Evolutionary conservation across 2,797 vertebrate genomes (phyloP), one percentile per base, ranked within the genome.

Genomic region (Myotis findleyi): DNA sequence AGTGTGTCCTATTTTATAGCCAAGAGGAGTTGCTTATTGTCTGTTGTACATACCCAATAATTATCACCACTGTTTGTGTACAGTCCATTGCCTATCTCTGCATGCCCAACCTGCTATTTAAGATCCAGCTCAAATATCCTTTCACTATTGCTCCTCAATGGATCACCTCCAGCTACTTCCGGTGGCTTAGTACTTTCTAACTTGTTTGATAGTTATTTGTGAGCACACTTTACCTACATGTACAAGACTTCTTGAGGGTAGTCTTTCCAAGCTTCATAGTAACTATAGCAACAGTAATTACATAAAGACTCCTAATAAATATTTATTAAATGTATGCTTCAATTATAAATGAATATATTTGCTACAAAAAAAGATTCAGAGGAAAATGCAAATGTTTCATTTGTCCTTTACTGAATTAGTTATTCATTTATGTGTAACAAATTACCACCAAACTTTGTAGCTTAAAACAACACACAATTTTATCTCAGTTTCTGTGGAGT

Each of bases 281-380:
- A 80, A 80, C 17, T 68, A 36, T 44, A 75, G 44, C 64, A 95
- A 77, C 7, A 89, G 12, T 33, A 86, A 44, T 88, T 73, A 64
- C 10, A 80, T 72, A 73, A 57, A 77, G 16, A 23, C 5, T 69
- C 36, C 27, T 47, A 84, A 71, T 81, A 90, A 82, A 38, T 80
- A 75, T 80, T 36, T 90, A 88, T 76, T 87, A 86, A 90, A 86
- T 3, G 3, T 41, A 93, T 82, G 3, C 18, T 94, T 92, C 55
- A 33, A 76, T 92, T 93, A 57, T 6, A 55, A 93, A 51, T 95
- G 20, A 21, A 68, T 93, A 94, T 14, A 38, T 81, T 44, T 64
- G 17, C 62, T 92, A 33, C 27, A 55, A 79, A 81, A 82, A 90
- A 73, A 25, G 8, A 85, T 93, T 68, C 36, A 6, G 27, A 80